Conservation (phyloP, 2,797 vertebrate genomes). For the Chelon auratus region DNA sequence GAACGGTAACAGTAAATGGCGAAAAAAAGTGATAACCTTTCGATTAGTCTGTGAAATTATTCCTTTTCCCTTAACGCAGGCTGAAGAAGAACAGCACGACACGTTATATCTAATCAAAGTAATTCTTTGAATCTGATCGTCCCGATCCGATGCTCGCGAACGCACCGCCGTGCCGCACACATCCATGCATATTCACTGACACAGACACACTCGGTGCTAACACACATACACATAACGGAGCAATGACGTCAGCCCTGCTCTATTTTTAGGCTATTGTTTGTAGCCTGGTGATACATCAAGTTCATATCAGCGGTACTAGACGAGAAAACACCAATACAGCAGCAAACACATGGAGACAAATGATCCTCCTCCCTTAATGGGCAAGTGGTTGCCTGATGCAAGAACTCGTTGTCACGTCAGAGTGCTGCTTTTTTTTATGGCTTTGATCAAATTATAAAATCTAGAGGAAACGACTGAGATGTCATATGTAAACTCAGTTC, state of each 20-base stretch:
- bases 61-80: conserved; percentile 20
- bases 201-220: conserved; percentile 18
- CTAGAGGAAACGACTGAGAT: conserved; percentile 2
- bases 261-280: conserved; percentile 83
- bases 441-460: conserved; percentile 37
- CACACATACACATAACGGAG: conserved; percentile 30
- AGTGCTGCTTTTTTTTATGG: conserved; percentile 40
- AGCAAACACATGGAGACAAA: conserved; percentile 81
- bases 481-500: conserved; percentile 12
- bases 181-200: conserved; percentile 37
- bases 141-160: conserved; percentile 27
- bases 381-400: conserved; percentile 53
- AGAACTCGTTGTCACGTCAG: conserved; percentile 41
- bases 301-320: conserved; percentile 67
- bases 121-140: conserved; percentile 30
- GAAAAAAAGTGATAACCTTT: conserved; percentile 1
- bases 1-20: neutral
- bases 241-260: conserved; percentile 53
- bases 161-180: neutral
- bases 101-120: conserved; percentile 50
- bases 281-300: conserved; percentile 77
- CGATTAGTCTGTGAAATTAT: conserved; percentile 4
- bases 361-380: conserved; percentile 71
- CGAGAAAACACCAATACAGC: conserved; percentile 71
- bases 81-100: conserved; percentile 19